Evolutionary conservation across 64 coral and sea anemone species (phyloP).

Genomic region (Montipora foliosa): DNA sequence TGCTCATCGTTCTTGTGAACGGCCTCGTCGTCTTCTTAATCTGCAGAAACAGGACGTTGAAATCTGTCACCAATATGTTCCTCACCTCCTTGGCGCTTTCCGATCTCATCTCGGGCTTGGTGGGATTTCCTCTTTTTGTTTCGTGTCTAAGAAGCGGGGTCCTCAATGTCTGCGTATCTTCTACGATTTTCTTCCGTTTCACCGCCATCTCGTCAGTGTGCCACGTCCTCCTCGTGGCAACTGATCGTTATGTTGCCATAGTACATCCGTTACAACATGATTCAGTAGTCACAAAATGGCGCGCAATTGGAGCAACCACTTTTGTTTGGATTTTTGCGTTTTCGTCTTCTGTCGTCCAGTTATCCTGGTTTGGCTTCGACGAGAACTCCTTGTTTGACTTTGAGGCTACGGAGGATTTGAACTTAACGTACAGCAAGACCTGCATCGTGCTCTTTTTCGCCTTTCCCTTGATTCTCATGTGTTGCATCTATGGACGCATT

Average conservation of each 20-base stretch:
- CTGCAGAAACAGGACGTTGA: not conserved
- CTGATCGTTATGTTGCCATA: conserved; percentile 52
- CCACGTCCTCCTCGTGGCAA: conserved; percentile 26
- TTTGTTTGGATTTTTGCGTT: conserved; percentile 46
- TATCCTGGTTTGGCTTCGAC: conserved; percentile 13
- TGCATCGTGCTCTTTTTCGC: conserved; percentile 34
- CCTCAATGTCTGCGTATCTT: not conserved
- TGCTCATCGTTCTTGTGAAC: conserved; percentile 39
- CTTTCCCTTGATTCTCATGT: conserved; percentile 21
- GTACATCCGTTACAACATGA: conserved; percentile 26
- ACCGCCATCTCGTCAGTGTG: conserved; percentile 40
- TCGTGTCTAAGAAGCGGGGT: not conserved
- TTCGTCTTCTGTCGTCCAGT: conserved; percentile 6
- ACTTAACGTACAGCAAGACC: conserved; percentile 12
- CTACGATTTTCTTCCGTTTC: conserved; percentile 30
- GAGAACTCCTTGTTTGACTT: not conserved
- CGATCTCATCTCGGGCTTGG: conserved; percentile 34
- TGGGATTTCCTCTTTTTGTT: conserved; percentile 56
- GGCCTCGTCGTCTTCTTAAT: conserved; percentile 37
- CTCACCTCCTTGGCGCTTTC: conserved; percentile 33
- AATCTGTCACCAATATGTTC: conserved; percentile 30
- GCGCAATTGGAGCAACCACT: not conserved
- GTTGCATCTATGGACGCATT: conserved; percentile 23
- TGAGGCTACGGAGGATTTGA: not conserved
- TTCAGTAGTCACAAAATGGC: conserved; percentile 45